Conservation (phyloP, 1,140 invertebrate species). For the Drosophila pandora region DNA sequence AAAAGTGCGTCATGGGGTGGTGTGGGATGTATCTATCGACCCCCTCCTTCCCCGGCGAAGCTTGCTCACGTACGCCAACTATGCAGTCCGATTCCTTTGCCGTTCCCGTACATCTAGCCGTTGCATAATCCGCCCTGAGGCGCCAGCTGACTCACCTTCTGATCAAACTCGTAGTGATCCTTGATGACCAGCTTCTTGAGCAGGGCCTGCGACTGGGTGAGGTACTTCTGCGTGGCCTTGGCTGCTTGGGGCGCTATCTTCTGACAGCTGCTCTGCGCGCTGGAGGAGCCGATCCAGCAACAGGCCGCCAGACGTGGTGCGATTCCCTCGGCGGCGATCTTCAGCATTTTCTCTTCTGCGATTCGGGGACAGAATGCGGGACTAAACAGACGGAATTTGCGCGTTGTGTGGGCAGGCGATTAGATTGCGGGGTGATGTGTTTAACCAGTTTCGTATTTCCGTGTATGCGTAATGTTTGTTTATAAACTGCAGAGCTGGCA, state of each 20-base stretch:
- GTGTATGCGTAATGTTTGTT: constrained; percentile 37
- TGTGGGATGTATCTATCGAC: neutral
- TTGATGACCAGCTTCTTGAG: constrained; percentile 75
- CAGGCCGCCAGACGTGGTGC: constrained; percentile 62
- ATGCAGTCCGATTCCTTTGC: constrained; percentile 2
- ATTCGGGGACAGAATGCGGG: neutral
- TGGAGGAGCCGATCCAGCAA: constrained; percentile 54
- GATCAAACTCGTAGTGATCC: constrained; percentile 83
- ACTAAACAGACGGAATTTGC: neutral
- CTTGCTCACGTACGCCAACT: constrained; percentile 58
- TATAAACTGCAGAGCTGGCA: constrained; percentile 22
- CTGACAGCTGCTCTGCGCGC: constrained; percentile 62
- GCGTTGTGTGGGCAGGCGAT: constrained; percentile 8
- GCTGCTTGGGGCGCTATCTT: constrained; percentile 51
- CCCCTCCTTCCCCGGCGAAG: constrained; percentile 21
- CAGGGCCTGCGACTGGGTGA: constrained; percentile 63
- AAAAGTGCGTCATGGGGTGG: constrained; percentile 49
- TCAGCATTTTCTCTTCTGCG: constrained; percentile 53
- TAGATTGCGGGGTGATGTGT: constrained; percentile 14
- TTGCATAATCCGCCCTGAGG: constrained; percentile 50
- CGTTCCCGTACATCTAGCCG: constrained; percentile 19
- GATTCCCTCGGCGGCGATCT: constrained; percentile 71
- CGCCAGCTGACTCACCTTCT: constrained; percentile 62
- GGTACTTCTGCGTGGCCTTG: constrained; percentile 62
- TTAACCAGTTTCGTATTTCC: constrained; percentile 16